Base-by-base conservation (phyloP, 1,140 invertebrate species). In the Aphaenogaster ashmeadi region DNA sequence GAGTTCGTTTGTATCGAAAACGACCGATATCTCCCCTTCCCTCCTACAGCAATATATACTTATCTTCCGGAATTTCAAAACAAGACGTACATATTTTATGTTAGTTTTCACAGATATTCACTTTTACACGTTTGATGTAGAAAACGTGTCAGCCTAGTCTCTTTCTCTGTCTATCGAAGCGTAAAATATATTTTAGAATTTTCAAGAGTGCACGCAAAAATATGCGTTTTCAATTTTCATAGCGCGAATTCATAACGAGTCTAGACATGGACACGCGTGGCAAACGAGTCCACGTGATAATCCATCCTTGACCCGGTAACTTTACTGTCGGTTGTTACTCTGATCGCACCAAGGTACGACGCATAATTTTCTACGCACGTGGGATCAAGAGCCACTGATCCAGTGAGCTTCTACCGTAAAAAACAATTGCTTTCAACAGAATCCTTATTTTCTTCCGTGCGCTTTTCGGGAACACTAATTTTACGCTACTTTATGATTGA, bases 281-380 rank as follows among this genome's bases (percentile, higher is more conserved):
- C 27, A 27, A 27, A 27, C 27, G 27, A 6, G 33, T 62, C 11
- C 47, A n/a, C 36, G 44, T n/a, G 56, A 85, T 85, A 85, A 85
- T 60, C 36, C 18, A 52, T n/a, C 88, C 88, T 77, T 89, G 77
- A 50, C 78, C 78, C 15, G 36, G 9, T 77, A 88, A 5, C 41
- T 71, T 85, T 72, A 74, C 36, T 56, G 75, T 56, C 74, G 27
- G 13, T 74, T 15, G 56, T 67, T 75, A 72, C 44, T 77, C 78
- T 75, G 88, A 89, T 78, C 79, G 58, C 21, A 36, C 62, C 9
- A 50, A 69, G 36, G 62, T 38, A 58, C 38, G 13, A 27, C 36
- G 64, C 41, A n/a, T 66, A 86, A 41, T 60, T 56, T 54, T 41
- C 71, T 56, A 38, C 11, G 33, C 21, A 50, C 62, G 15, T 47